A percentile compares a stretch with the other conserved stretches of the same genome.
Conservation (phyloP, 2,113 vertebrate genomes). For the Hepsetus odoe region DNA sequence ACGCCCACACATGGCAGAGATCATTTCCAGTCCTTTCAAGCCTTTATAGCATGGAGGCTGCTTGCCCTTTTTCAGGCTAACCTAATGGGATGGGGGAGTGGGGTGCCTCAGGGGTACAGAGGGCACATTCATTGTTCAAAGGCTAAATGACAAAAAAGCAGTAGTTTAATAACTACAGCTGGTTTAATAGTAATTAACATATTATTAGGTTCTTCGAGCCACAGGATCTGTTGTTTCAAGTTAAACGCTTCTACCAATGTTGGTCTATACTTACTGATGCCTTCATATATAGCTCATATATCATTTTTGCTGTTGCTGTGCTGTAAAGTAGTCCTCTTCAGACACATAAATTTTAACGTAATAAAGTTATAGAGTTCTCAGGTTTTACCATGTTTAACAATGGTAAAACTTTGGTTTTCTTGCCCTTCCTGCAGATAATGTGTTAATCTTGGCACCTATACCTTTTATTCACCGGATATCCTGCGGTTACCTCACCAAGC, state of each 20-base stretch:
- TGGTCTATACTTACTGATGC: background rate
- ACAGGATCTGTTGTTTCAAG: background rate
- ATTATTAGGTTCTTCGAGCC: background rate
- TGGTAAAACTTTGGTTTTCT: background rate
- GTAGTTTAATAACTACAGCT: background rate
- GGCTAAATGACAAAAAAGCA: background rate
- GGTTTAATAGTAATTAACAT: background rate
- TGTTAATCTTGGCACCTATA: slow-evolving; percentile 3
- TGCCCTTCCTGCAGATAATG: background rate
- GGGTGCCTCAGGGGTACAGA: background rate
- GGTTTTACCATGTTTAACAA: too few relatives aligned
- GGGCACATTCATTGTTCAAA: background rate
- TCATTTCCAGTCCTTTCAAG: slow-evolving; percentile 33
- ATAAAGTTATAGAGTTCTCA: too few relatives aligned
- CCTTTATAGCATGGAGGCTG: background rate
- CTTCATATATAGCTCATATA: background rate
- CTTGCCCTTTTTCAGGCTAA: background rate
- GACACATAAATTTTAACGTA: too few relatives aligned
- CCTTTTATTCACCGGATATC: background rate
- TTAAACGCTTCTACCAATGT: background rate
- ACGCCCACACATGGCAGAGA: slow-evolving; percentile 8
- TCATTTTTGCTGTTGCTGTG: too few relatives aligned
- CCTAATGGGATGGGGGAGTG: background rate
- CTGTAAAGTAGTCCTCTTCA: too few relatives aligned
- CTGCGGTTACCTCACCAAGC: slow-evolving; percentile 1